Base-by-base conservation (phyloP, 2,113 vertebrate species). In the Xiphophorus couchianus region DNA sequence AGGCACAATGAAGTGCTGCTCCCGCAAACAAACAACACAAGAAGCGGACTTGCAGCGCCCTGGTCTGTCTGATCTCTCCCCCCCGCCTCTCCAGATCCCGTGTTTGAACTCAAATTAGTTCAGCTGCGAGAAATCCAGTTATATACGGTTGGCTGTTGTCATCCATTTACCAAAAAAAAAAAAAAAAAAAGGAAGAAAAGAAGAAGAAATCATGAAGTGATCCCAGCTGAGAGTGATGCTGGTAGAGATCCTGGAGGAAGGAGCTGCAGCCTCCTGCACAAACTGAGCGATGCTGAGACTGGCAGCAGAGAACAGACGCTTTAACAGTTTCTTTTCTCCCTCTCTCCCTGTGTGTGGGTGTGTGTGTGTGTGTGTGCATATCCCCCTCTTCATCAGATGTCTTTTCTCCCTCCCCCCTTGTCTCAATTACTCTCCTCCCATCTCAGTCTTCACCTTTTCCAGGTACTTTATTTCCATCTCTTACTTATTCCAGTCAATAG, bases 111-210 rank as follows among this genome's bases (percentile, higher is more conserved):
- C 86, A 82, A 39, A 86, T 88, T 77, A 91, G 77, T 82, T 78
- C 84, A 76, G 84, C 62, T 79, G 31, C 69, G 84, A 81, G 83
- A 91, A 93, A 94, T 95, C 93, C 93, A 92, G 86, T 78, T 79
- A 78, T 76, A 29, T 76, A 77, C 78, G 64, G 76, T 6, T 51
- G 35, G 58, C 61, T 83, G 78, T 74, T 89, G 84, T 87, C 72
- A 89, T 91, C 91, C 90, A 83, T 81, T 82, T 66, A 85, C 60
- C 74, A 65, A 58, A 27, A 73, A 39, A 77, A 60, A 39, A 42
- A 42, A 42, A 42, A 42, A 77, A 60, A 76, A 60, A 42, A 37
- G 10, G 9, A 37, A 37, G 35, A 62, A 29, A 72, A 33, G 77
- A 60, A 44, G 30, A 15, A 14, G 14, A 42, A 48, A 48, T 48